phyloP scores from a whole-genome alignment of 2,888 invertebrate species.

The Megamerina dolium region DNA sequence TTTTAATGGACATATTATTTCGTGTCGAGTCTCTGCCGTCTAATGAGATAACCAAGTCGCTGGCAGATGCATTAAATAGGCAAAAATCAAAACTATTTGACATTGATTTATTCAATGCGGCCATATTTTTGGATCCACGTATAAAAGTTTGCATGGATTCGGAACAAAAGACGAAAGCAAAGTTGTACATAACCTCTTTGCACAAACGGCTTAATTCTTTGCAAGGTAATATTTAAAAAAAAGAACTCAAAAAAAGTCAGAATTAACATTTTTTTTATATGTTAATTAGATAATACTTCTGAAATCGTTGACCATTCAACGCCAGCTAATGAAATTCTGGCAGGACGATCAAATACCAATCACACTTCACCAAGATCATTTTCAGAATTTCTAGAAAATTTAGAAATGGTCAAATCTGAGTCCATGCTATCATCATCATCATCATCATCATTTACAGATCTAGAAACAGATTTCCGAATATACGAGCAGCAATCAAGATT shows the following conservation, averaged over 20 bases:
- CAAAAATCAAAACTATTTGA: slow-evolving; percentile 11
- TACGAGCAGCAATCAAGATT: slow-evolving; percentile 16
- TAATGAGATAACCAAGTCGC: slow-evolving; percentile 8
- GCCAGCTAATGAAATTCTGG: background rate
- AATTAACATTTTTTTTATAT: slow-evolving; percentile 2
- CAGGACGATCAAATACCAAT: slow-evolving; percentile 9
- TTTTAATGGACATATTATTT: slow-evolving; percentile 16
- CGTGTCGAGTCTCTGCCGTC: slow-evolving; percentile 10
- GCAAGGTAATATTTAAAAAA: slow-evolving; percentile 9
- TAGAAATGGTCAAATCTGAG: too few species aligned
- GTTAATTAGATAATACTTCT: slow-evolving; percentile 1
- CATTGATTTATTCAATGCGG: slow-evolving; percentile 14
- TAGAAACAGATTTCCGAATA: slow-evolving; percentile 13
- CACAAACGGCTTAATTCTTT: slow-evolving; percentile 14
- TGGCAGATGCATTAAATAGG: slow-evolving; percentile 10
- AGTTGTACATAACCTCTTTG: slow-evolving; percentile 13
- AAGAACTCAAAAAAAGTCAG: too few species aligned
- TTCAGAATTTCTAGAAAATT: slow-evolving; percentile 15
- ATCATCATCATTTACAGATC: slow-evolving; percentile 1
- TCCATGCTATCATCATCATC: background rate
- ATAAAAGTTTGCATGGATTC: slow-evolving; percentile 13
- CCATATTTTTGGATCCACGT: slow-evolving; percentile 17
- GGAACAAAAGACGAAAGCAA: slow-evolving; percentile 13
- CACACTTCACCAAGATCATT: slow-evolving; percentile 10
- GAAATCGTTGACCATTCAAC: background rate